Evolutionary conservation across 2,113 vertebrate species (phyloP).

Genomic region (Ictalurus furcatus): DNA sequence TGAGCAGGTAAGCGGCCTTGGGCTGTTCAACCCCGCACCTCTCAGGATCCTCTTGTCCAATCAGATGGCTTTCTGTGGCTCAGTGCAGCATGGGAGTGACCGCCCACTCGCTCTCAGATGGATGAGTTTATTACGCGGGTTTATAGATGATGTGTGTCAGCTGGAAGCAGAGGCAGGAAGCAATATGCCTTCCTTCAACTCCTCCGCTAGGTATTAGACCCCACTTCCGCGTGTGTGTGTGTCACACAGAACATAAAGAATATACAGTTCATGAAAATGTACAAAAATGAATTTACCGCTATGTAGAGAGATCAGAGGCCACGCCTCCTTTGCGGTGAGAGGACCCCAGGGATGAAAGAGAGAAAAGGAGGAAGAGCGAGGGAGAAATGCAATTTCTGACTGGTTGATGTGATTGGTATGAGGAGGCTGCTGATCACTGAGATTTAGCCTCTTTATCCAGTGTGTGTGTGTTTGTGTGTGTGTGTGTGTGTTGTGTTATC

Average conservation of each 20-base stretch:
- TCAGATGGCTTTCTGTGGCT: conserved; percentile 24
- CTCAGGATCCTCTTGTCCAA: conserved; percentile 43
- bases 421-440: conserved; percentile 9
- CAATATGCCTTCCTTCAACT: neutral
- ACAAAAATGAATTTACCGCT: neutral
- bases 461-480: conserved; percentile 45
- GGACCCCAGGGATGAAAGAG: neutral
- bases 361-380: conserved; percentile 6
- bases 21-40: conserved; percentile 4
- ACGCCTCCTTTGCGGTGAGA: neutral
- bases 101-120: conserved; percentile 41
- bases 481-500: conserved; percentile 53
- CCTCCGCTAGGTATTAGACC: neutral
- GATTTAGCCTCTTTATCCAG: neutral
- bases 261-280: neutral
- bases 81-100: conserved; percentile 20
- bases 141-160: conserved; percentile 6
- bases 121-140: conserved; percentile 32
- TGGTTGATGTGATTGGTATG: conserved; percentile 47
- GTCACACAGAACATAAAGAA: neutral
- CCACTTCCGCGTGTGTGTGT: neutral
- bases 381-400: conserved; percentile 61
- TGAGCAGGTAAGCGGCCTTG: conserved; percentile 79
- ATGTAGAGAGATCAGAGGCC: neutral
- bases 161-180: neutral